Evolutionary conservation across 2,888 invertebrate genomes (phyloP).

Genomic region (Scaptomyza tumidula): DNA sequence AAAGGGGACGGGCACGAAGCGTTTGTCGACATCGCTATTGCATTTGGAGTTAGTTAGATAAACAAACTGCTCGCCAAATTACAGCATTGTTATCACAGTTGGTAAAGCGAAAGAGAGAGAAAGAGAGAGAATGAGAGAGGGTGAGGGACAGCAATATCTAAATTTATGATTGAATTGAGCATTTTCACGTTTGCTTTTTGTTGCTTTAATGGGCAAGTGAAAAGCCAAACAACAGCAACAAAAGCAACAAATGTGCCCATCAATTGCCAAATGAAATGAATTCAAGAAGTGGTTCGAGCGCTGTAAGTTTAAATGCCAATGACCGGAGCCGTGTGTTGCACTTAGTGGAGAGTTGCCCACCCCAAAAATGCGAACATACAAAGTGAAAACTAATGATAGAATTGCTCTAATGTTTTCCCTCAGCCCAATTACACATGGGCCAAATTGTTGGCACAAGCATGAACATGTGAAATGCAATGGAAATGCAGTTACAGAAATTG

Average conservation of each 20-base stretch:
- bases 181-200: slow-evolving; percentile 58
- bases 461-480: slow-evolving; percentile 6
- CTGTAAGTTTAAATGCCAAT: slow-evolving; percentile 56
- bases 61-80: slow-evolving; percentile 68
- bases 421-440: slow-evolving; percentile 11
- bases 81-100: slow-evolving; percentile 66
- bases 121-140: not conserved
- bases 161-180: slow-evolving; percentile 69
- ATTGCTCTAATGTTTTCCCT: slow-evolving; percentile 31
- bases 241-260: slow-evolving; percentile 37
- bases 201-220: slow-evolving; percentile 60
- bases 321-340: slow-evolving; percentile 56
- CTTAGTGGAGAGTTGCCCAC: slow-evolving; percentile 23
- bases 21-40: slow-evolving; percentile 43
- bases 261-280: slow-evolving; percentile 63
- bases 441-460: slow-evolving; percentile 8
- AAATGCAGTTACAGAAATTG: slow-evolving; percentile 1
- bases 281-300: slow-evolving; percentile 36
- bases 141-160: slow-evolving; percentile 3
- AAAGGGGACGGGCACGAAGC: slow-evolving; percentile 58
- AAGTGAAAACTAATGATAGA: slow-evolving; percentile 61
- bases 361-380: slow-evolving; percentile 17
- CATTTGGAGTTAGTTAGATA: slow-evolving; percentile 57
- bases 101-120: not conserved
- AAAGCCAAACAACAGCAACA: slow-evolving; percentile 41